Evolutionary conservation across 2,888 invertebrate genomes (phyloP), one percentile per base, ranked within the genome.

Genomic region (Perizoma affinitatum): DNA sequence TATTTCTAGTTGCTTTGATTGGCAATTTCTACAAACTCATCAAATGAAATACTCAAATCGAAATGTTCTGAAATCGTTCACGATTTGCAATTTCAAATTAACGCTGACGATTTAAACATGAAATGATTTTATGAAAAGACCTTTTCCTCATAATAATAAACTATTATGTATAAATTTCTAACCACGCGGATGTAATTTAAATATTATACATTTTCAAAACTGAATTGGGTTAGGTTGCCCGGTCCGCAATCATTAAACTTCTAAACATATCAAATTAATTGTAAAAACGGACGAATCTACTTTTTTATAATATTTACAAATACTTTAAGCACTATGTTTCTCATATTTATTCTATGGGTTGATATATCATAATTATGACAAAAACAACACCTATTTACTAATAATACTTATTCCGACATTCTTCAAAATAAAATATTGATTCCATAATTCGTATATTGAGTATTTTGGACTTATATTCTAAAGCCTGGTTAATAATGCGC

Each of bases 231-330:
- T 56, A 45, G 59, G 60, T 60, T 65, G 55, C 70, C 70, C 69
- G 67, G 55, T 69, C 70, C 69, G 67, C 64, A 62, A 69, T 61
- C 51, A 7, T 55, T 36, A 55, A 63, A 62, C n/a, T 22, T 45
- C 53, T 40, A 62, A 69, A 66, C 47, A 38, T 48, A 69, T 54
- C 57, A 67, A 65, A 64, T 69, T 65, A 50, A 47, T 52, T 51
- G 47, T 54, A 58, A 50, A 54, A 46, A 60, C 58, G 63, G 63
- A 63, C 63, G 63, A 63, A 63, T 78, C 90, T 90, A 90, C 87
- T 68, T 73, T 75, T 75, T 78, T 81, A 80, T 84, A 74, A 78
- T 88, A 89, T 90, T 82, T 90, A 90, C 88, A 90, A 83, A 84
- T 82, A 84, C 80, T 79, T 81, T 82, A 88, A 88, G 90, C 88